These are phyloP conservation scores for Brachyptera risi DNA, from an alignment of 2,888 invertebrate species.

Conservation along the genomic window DNA sequence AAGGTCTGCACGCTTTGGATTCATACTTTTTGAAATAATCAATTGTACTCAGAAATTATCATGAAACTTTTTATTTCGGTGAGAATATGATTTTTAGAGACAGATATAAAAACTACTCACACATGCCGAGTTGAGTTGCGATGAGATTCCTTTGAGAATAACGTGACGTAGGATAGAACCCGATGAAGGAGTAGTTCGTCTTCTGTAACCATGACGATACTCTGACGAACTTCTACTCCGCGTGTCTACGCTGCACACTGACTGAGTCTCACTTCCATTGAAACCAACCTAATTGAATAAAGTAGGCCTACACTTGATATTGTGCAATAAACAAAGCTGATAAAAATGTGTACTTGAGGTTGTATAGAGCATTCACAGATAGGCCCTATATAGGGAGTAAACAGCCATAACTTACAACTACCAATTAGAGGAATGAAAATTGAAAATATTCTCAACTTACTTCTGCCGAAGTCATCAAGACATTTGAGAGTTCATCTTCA, in stretches of 20 bases:
- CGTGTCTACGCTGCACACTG: slow-evolving; percentile 45
- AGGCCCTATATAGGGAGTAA: too few relatives aligned
- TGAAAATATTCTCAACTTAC: slow-evolving; percentile 24
- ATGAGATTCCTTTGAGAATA: slow-evolving; percentile 81
- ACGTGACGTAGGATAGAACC: slow-evolving; percentile 71
- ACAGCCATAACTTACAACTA: too few relatives aligned
- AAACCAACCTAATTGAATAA: slow-evolving; percentile 27
- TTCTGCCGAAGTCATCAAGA: slow-evolving; percentile 31
- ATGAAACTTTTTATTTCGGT: too few relatives aligned
- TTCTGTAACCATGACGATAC: slow-evolving; percentile 37
- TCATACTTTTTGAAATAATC: too few relatives aligned
- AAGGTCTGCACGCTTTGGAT: too few relatives aligned
- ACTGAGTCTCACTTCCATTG: slow-evolving; percentile 47
- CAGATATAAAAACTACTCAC: slow-evolving; percentile 50
- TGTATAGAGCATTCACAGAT: background rate
- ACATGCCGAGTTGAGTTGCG: slow-evolving; percentile 81
- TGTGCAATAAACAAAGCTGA: background rate
- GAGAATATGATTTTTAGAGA: slow-evolving; percentile 14
- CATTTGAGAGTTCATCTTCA: slow-evolving; percentile 38
- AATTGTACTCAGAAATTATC: too few relatives aligned
- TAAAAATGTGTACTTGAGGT: background rate
- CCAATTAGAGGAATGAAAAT: too few relatives aligned
- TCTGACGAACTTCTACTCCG: slow-evolving; percentile 46
- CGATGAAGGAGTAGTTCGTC: slow-evolving; percentile 45
- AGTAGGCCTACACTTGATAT: too few relatives aligned